Conservation (phyloP, 2,888 invertebrate genomes). For the Cheilosia vernalis region DNA sequence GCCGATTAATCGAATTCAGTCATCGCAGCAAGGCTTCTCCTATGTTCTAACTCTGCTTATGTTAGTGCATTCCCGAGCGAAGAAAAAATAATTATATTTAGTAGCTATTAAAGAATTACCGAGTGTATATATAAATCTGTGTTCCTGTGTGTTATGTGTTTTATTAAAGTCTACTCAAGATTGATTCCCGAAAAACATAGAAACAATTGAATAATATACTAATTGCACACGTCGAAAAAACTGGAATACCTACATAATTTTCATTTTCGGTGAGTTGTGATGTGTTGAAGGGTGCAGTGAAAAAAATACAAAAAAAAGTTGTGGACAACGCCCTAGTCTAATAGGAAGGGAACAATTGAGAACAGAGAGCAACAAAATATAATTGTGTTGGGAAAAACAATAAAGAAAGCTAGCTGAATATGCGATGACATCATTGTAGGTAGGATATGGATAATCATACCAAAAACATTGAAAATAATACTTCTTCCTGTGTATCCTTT, state of each 20-base stretch:
- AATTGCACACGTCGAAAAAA: neutral
- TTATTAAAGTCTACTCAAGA: constrained; percentile 28
- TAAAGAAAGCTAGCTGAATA: constrained; percentile 10
- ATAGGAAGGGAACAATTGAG: constrained; percentile 48
- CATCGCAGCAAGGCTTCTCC: constrained; percentile 45
- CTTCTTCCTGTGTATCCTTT: constrained; percentile 15
- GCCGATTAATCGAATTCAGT: constrained; percentile 49
- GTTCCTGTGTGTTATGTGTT: constrained; percentile 34
- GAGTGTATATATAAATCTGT: constrained; percentile 15
- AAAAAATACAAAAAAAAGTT: constrained; percentile 12
- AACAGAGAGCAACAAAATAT: constrained; percentile 32
- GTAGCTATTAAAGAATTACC: neutral
- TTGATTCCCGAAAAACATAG: constrained; percentile 20
- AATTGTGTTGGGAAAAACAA: constrained; percentile 18
- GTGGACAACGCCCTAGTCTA: constrained; percentile 66
- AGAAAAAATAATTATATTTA: neutral
- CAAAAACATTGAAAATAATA: constrained; percentile 5
- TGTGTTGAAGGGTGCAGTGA: constrained; percentile 30
- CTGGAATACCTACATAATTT: neutral
- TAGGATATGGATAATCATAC: constrained; percentile 5
- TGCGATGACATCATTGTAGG: constrained; percentile 64
- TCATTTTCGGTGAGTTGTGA: constrained; percentile 19
- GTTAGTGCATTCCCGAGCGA: constrained; percentile 33
- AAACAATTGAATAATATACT: constrained; percentile 16
- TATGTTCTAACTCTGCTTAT: neutral